Base-by-base conservation (phyloP, 30 jellyfish, hydroid and myxozoan genomes). In the Euphysa ruthae region DNA sequence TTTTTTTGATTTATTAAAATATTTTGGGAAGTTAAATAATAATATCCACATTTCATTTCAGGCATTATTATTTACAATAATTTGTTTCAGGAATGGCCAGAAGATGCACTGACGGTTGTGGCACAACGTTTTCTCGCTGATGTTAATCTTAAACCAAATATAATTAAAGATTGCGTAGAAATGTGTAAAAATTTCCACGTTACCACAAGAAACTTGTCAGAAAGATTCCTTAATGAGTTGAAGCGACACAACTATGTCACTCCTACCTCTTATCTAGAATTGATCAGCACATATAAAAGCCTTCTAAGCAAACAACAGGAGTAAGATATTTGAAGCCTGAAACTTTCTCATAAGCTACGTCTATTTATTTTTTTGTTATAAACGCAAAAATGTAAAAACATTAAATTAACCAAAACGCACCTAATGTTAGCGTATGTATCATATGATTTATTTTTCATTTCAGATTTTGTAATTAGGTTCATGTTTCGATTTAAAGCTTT, bases 211-310 rank as follows among this genome's bases (percentile, higher is more conserved):
- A 92, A 90, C 29, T 55, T 90, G 35, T 90, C 98, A 46, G 70
- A 66, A 33, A 82, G 95, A 49, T 90, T 80, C 70, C 62, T 91
- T 80, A 63, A 81, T 55, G 94, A 90, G 54, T 50, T 90, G 80
- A 90, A 90, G 61, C 88, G 98, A 6, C 95, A 90, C 71, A 90
- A 90, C 43, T 82, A 90, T 73, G 98, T 90, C 92, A 90, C 98
- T 2, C 98, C 98, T 15, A 90, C 98, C 25, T 90, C 98, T n/a
- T 90, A 90, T 63, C 71, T 90, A 70, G 98, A 90, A 50, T 70
- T 90, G 34, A 90, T 90, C 65, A 90, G 88, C 65, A 90, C 98
- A 10, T 90, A 90, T 83, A 90, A 90, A 63, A 90, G 85, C 6
- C 82, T 90, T 43, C 82, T 90, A 6, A 58, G 60, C 82, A 69